Percentiles rank a stretch among this genome's conserved stretches.
Evolutionary conservation across 2,113 vertebrate species (phyloP).

Genomic region (Colistium nudipinnis): DNA sequence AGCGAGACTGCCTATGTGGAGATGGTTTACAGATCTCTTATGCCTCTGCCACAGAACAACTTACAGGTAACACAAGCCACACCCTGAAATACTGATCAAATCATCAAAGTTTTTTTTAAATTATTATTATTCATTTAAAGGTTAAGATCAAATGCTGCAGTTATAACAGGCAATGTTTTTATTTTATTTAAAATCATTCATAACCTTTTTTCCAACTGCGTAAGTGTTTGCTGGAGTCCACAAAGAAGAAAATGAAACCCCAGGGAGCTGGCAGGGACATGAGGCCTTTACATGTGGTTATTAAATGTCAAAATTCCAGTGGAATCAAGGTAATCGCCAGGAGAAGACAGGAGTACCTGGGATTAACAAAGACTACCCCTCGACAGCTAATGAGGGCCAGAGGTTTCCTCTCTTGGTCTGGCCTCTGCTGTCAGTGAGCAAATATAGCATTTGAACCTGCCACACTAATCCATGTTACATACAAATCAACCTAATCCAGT

Average conservation of each 20-base stretch:
- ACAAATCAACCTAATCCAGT: constrained; percentile 27
- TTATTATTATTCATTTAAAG: not conserved
- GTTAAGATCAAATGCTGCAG: constrained; percentile 2
- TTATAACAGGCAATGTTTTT: not conserved
- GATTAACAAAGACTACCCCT: constrained; percentile 62
- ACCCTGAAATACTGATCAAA: constrained; percentile 50
- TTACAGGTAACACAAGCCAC: constrained; percentile 17
- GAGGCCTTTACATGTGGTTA: constrained; percentile 18
- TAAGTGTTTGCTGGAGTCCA: not conserved
- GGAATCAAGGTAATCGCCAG: constrained; percentile 51
- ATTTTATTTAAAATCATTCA: not conserved
- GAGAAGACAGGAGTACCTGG: constrained; percentile 59
- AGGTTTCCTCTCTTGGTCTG: constrained; percentile 42
- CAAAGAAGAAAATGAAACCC: constrained; percentile 13
- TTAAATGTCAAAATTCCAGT: not conserved
- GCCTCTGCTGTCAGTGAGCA: constrained; percentile 18
- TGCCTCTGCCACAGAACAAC: not conserved
- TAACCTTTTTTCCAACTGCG: not conserved
- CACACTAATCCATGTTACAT: constrained; percentile 46
- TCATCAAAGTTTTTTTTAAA: not conserved
- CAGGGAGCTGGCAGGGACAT: not conserved
- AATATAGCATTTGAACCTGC: constrained; percentile 50
- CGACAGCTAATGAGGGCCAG: constrained; percentile 50
- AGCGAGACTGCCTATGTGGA: not conserved
- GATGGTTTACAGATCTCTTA: not conserved